Evolutionary conservation across 1,140 invertebrate genomes (phyloP).

Genomic region (Hermetia illucens): DNA sequence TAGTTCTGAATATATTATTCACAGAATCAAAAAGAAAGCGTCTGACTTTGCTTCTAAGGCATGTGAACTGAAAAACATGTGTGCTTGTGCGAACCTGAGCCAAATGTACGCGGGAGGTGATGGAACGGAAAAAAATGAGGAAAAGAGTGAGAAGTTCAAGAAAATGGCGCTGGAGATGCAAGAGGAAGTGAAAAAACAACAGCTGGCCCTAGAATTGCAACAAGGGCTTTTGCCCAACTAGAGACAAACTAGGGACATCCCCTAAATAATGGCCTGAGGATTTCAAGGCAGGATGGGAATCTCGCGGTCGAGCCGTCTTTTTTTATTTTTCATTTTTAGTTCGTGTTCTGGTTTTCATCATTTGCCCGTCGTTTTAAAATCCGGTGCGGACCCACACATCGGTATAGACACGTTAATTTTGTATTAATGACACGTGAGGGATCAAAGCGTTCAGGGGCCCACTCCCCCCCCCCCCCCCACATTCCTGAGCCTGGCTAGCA

Average conservation of each 20-base stretch:
- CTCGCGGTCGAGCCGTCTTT: no score
- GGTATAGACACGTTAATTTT: no score
- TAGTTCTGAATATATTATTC: conserved; percentile 37
- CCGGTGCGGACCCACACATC: no score
- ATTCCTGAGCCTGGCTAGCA: no score
- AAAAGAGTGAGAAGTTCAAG: conserved; percentile 56
- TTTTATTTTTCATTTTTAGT: no score
- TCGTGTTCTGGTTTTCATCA: no score
- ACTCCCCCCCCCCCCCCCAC: no score
- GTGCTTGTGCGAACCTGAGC: conserved; percentile 74
- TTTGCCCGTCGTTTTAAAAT: no score
- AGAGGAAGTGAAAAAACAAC: conserved; percentile 42
- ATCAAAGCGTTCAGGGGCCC: no score
- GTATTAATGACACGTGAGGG: no score
- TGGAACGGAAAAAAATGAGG: conserved; percentile 53
- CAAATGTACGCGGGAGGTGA: conserved; percentile 53
- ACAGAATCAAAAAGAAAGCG: conserved; percentile 57
- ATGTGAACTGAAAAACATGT: conserved; percentile 67
- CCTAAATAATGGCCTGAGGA: no score
- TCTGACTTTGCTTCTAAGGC: conserved; percentile 57
- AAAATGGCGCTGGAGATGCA: conserved; percentile 52
- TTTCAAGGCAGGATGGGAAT: no score
- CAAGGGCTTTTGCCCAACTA: conserved; percentile 34
- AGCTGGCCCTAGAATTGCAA: conserved; percentile 46
- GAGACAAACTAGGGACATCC: neutral